phyloP scores from a whole-genome alignment of 2,797 vertebrate genomes.

The Antrozous pallidus region DNA sequence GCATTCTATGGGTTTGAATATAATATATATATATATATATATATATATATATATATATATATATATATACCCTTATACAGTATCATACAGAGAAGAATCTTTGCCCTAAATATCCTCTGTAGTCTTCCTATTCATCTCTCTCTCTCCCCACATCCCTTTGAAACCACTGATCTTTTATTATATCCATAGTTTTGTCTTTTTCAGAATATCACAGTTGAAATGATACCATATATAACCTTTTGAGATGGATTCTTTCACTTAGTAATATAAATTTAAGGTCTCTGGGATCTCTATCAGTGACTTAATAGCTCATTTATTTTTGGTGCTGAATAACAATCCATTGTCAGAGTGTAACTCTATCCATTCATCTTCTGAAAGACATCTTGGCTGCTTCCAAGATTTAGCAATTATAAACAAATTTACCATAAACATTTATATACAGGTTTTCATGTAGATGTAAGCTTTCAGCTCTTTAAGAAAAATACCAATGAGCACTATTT shows the following conservation, averaged over 20 bases:
- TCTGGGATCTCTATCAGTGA: neutral
- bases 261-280: neutral
- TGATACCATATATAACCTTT: neutral
- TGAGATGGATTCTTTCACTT: neutral
- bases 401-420: neutral
- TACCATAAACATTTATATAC: neutral
- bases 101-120: neutral
- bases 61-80: neutral
- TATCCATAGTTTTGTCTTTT: neutral
- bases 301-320: neutral
- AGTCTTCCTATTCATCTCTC: neutral
- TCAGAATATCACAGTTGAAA: neutral
- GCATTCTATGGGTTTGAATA: neutral
- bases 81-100: neutral
- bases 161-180: neutral
- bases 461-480: neutral
- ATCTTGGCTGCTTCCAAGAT: neutral
- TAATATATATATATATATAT: neutral
- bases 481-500: neutral
- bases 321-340: neutral
- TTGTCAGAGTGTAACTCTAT: neutral
- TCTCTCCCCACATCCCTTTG: neutral
- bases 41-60: neutral
- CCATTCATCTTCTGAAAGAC: neutral
- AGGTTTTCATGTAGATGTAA: neutral